Conservation (phyloP, 2,797 vertebrate species). For the Amblyopsis hoosieri region DNA sequence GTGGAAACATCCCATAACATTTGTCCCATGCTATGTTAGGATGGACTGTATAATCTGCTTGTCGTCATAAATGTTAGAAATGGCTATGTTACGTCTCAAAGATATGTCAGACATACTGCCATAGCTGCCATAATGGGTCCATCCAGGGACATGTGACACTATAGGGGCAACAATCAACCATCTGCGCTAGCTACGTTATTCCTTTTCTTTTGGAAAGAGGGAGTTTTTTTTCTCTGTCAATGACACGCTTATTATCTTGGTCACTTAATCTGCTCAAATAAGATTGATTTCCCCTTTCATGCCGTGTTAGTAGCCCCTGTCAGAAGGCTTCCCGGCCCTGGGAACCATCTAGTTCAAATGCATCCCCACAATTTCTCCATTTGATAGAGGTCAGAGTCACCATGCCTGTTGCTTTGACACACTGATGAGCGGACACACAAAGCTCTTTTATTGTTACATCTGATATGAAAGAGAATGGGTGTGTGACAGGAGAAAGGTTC, state of each 20-base stretch:
- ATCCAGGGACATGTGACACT: conserved; percentile 63
- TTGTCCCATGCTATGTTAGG: conserved; percentile 4
- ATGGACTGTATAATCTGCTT: conserved; percentile 20
- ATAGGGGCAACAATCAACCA: conserved; percentile 57
- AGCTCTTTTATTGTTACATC: conserved; percentile 61
- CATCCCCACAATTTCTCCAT: conserved; percentile 67
- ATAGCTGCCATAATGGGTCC: conserved; percentile 43
- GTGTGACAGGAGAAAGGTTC: conserved; percentile 37
- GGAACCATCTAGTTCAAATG: conserved; percentile 67
- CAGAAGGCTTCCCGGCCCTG: conserved; percentile 61
- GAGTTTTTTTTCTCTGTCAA: conserved; percentile 57
- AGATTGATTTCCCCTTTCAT: conserved; percentile 79
- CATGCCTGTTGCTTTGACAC: conserved; percentile 65
- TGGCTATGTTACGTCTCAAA: conserved; percentile 46
- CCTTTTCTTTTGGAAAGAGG: conserved; percentile 59
- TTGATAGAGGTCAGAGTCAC: conserved; percentile 70
- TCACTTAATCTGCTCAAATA: conserved; percentile 79
- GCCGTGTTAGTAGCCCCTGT: conserved; percentile 64
- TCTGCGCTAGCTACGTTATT: conserved; percentile 65
- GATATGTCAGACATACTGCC: conserved; percentile 52
- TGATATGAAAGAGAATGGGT: conserved; percentile 47
- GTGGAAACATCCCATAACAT: no score
- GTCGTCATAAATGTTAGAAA: conserved; percentile 10
- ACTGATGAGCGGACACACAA: conserved; percentile 64
- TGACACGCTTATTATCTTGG: conserved; percentile 77